phyloP scores from a whole-genome alignment of 2,888 invertebrate species.

The Brachyptera risi region DNA sequence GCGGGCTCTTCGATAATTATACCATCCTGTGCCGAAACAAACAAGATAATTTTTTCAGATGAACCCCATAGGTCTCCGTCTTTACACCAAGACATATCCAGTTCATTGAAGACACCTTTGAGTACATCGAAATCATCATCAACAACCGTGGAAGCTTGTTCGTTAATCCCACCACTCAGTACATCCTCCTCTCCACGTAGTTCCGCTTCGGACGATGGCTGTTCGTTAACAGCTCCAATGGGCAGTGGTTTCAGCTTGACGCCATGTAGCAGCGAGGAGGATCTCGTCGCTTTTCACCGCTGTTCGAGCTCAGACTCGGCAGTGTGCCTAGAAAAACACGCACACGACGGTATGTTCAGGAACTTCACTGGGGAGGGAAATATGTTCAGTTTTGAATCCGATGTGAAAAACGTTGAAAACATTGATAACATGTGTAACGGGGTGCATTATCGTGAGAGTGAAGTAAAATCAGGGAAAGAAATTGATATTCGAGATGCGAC shows the following conservation, averaged over 20 bases:
- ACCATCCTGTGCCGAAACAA: not conserved
- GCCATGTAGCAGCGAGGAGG: slow-evolving; percentile 2
- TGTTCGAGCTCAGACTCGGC: slow-evolving; percentile 14
- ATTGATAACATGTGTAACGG: not conserved
- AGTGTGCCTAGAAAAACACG: not conserved
- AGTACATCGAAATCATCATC: too few species aligned
- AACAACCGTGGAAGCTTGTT: too few species aligned
- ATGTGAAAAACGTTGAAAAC: too few species aligned
- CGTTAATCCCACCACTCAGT: too few species aligned
- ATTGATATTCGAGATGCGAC: not conserved
- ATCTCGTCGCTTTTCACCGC: not conserved
- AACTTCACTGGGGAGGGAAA: too few species aligned
- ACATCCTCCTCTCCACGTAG: not conserved
- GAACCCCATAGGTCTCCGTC: not conserved
- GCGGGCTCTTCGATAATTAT: not conserved
- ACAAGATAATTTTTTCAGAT: not conserved
- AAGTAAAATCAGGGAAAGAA: not conserved
- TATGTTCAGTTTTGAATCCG: too few species aligned
- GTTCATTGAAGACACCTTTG: too few species aligned
- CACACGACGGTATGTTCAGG: not conserved
- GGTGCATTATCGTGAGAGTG: not conserved
- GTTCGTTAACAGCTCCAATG: not conserved
- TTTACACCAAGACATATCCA: not conserved
- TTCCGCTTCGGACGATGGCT: slow-evolving; percentile 11
- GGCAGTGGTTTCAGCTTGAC: not conserved